Percentiles rank a stretch among this genome's conserved stretches.
Conservation (phyloP, 2,113 vertebrate species). For the Platysteira castanea region DNA sequence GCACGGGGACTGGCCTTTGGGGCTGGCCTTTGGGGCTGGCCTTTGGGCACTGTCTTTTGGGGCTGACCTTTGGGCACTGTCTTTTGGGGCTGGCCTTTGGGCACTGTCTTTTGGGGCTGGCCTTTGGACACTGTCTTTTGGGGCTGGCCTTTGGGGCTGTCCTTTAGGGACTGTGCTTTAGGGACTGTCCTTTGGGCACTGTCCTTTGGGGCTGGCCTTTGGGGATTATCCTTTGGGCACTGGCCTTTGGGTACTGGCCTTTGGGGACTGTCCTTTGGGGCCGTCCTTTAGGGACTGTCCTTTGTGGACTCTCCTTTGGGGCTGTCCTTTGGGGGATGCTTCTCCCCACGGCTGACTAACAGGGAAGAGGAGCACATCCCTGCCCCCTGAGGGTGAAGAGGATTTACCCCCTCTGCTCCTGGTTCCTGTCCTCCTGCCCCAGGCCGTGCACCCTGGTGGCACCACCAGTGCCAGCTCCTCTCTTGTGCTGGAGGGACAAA, state of each 20-base stretch:
- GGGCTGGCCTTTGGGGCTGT: too few species aligned
- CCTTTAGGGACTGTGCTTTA: too few species aligned
- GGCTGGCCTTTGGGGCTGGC: background rate
- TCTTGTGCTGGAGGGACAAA: background rate
- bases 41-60: too few species aligned
- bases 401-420: background rate
- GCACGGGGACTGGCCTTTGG: background rate
- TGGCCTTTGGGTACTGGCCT: background rate
- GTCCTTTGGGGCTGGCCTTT: background rate
- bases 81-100: too few species aligned
- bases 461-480: background rate
- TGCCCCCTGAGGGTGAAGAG: background rate
- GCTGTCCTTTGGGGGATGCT: background rate
- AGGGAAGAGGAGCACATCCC: background rate
- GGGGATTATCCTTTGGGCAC: background rate
- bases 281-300: background rate
- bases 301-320: too few species aligned
- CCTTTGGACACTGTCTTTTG: background rate
- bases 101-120: background rate
- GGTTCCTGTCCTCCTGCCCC: background rate
- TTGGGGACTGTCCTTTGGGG: background rate
- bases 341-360: background rate
- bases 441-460: background rate
- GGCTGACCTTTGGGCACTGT: too few species aligned
- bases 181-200: background rate